A percentile compares a stretch with the other conserved stretches of the same genome.
Conservation (phyloP, 2,797 vertebrate species). For the Spondyliosoma cantharus region DNA sequence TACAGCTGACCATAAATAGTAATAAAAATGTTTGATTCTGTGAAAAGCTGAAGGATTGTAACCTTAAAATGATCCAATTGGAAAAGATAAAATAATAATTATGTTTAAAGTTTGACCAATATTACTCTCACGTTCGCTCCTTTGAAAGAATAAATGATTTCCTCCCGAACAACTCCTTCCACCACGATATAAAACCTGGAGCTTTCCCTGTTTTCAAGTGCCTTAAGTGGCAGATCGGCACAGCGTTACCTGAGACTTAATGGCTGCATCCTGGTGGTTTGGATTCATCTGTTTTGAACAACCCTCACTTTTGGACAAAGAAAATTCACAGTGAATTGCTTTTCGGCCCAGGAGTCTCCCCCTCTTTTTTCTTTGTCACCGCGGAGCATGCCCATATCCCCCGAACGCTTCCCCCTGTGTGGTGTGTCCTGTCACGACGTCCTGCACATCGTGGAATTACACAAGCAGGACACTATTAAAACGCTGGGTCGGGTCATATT, state of each 20-base stretch:
- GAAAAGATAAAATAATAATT: neutral
- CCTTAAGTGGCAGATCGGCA: neutral
- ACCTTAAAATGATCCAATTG: slow-evolving; percentile 1
- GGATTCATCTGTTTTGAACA: neutral
- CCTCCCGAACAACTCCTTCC: neutral
- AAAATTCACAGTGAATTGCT: slow-evolving; percentile 24
- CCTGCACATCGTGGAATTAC: slow-evolving; percentile 11
- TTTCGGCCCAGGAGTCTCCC: neutral
- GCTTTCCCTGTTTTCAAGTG: too few relatives aligned
- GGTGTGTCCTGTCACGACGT: neutral
- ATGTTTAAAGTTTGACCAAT: neutral
- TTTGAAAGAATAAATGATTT: neutral
- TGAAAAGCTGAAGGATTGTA: slow-evolving; percentile 3
- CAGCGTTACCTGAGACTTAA: neutral
- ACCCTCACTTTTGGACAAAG: neutral
- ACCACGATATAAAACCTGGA: neutral
- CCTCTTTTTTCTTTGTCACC: neutral
- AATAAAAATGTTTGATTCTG: neutral
- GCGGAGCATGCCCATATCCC: neutral
- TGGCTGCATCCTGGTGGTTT: neutral
- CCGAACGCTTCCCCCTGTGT: neutral
- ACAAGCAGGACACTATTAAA: slow-evolving; percentile 2
- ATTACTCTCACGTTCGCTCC: neutral
- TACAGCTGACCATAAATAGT: neutral
- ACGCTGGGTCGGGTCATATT: slow-evolving; percentile 23